These are phyloP conservation scores for Ditylenchus dipsaci DNA, from an alignment of 1,140 invertebrate genomes.

Conservation along the genomic window DNA sequence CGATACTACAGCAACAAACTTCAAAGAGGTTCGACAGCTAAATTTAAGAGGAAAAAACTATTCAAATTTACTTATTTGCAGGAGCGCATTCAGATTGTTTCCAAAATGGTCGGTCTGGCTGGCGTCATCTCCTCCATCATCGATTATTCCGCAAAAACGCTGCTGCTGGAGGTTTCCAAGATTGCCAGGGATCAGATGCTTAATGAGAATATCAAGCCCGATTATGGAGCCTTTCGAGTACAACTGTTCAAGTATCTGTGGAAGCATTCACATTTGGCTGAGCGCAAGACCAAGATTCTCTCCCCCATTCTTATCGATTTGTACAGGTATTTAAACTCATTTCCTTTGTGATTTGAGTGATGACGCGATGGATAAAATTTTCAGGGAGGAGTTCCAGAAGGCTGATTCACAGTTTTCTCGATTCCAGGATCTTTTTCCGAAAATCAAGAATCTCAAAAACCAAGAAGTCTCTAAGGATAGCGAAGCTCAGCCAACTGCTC, in stretches of 20 bases:
- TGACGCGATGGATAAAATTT: not conserved
- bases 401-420: not conserved
- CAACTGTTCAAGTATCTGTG: constrained; percentile 7
- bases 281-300: not conserved
- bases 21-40: too few relatives aligned
- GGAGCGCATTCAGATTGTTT: not conserved
- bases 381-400: not conserved
- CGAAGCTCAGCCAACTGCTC: not conserved
- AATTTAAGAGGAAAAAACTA: too few relatives aligned
- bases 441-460: not conserved
- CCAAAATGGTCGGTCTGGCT: not conserved
- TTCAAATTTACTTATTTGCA: not conserved
- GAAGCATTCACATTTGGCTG: not conserved
- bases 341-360: not conserved
- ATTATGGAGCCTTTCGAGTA: constrained; percentile 4
- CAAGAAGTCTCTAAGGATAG: not conserved
- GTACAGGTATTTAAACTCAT: not conserved
- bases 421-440: not conserved
- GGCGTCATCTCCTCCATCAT: not conserved
- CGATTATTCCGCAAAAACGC: not conserved
- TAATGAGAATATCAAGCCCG: constrained; percentile 1
- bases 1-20: too few relatives aligned
- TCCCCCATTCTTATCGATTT: constrained; percentile 7
- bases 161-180: constrained; percentile 6
- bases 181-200: constrained; percentile 3